Evolutionary conservation across 2,888 invertebrate species (phyloP), one percentile per base, ranked within the genome.

Genomic region (Dryadula phaetusa): DNA sequence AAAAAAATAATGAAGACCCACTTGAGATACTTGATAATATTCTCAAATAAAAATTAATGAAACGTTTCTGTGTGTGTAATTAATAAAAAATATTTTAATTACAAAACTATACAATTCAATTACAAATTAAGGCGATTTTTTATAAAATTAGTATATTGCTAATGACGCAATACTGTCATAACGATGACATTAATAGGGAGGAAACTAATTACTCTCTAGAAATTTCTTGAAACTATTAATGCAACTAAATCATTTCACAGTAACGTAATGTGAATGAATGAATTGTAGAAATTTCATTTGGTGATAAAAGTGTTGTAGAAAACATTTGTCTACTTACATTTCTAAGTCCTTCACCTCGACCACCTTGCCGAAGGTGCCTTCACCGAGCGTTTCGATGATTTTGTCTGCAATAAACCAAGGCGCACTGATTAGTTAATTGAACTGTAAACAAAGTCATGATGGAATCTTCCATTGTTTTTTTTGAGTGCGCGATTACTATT

Each of bases 361-460:
- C 87, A 99, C 99, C 95, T 99, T 99, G 90, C 99, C 99, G 95
- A 99, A 99, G 81, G 99, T 99, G 88, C 99, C 99, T 94, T 99
- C 99, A 83, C 99, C 99, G 87, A 99, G 96, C 82, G 99, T 99
- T 93, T 97, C 96, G 94, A 98, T 95, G 94, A 99, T 97, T 95
- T 98, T 98, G 96, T 99, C 99, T 99, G 98, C 87, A 96, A 97
- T 93, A 93, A 95, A 94, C 92, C 94, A 92, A 91, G 77, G 76
- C 81, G 76, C 66, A 67, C 64, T 71, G 83, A 92, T 86, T 90
- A 77, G 54, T 84, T 74, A 81, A 77, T 76, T 78, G 81, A 66
- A 68, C 79, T 74, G 64, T 68, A 75, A 75, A 85, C 83, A 81
- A 82, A 87, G 86, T 85, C 87, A 85, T 83, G 83, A 79, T 81